phyloP scores from a whole-genome alignment of 2,797 vertebrate genomes.

The Argyrosomus regius region DNA sequence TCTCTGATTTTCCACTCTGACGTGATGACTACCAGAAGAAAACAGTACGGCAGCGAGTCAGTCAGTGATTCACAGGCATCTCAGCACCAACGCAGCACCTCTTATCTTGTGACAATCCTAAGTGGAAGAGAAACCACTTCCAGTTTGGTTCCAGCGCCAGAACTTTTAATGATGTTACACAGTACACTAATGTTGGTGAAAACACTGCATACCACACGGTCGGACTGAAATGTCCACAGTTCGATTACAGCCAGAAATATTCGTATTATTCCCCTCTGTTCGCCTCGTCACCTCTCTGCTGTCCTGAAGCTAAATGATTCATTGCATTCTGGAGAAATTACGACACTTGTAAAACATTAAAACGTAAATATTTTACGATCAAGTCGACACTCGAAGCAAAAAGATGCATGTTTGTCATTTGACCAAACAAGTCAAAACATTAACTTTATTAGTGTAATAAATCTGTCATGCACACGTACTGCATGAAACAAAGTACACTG shows the following conservation, averaged over 20 bases:
- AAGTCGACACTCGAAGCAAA: no score
- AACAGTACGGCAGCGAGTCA: constrained; percentile 10
- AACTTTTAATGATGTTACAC: background rate
- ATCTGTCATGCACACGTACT: no score
- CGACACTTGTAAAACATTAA: no score
- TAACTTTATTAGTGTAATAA: no score
- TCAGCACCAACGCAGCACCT: background rate
- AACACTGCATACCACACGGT: background rate
- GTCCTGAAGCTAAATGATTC: no score
- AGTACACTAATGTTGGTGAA: background rate
- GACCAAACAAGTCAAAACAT: no score
- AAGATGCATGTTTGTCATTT: no score
- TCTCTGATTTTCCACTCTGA: constrained; percentile 28
- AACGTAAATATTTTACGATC: no score
- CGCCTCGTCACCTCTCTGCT: no score
- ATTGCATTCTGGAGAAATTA: no score
- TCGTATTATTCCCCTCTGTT: background rate
- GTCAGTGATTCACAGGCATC: background rate
- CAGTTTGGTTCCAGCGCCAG: constrained; percentile 1
- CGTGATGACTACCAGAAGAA: constrained; percentile 19
- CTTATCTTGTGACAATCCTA: background rate
- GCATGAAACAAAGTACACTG: no score
- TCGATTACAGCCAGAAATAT: background rate
- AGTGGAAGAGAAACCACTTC: constrained; percentile 1
- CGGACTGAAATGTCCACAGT: background rate